Base-by-base conservation (phyloP, 2,888 invertebrate genomes). In the Philereme vetulata region DNA sequence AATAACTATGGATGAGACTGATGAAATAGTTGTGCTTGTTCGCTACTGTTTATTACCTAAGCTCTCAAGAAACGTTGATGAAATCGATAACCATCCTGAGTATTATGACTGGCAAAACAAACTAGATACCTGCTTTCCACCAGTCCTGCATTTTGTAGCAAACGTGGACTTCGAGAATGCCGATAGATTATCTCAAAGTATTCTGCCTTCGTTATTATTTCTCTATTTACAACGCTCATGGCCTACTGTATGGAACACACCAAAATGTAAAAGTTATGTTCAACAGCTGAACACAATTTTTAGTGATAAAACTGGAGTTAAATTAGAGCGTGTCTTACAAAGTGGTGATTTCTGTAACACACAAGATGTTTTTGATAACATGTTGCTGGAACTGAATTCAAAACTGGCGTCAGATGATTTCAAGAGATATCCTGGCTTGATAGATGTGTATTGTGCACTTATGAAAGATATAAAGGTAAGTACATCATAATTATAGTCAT, bases 361-460 rank as follows among this genome's bases (percentile, higher is more conserved):
- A 5, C 88, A 90, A 73, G 72, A 76, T 40, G 70, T 91, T 42
- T 90, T 88, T 72, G 83, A 91, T 63, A 76, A 72, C 33, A 77
- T 81, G 48, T 74, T 90, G 50, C 78, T 77, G 54, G 76, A 78
- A 35, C 67, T 90, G 33, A 86, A 88, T 67, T 71, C 68, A 49
- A 89, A 81, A 71, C 68, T 90, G 56, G 83, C 82, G 58, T 54
- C 72, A 21, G 73, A 80, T 42, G 75, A 84, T 63, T 86, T 86
- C 47, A 90, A 86, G 62, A 84, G 77, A 60, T 85, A 86, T 73
- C 91, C 90, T 32, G 79, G 80, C 4, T 78, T 84, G 51, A 72
- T 89, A 64, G 83, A 86, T 69, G 85, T 84, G 0, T 91, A 89
- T 65, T 80, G 72, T 64, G 64, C 66, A 35, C 60, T 91, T 10